Base-by-base conservation (phyloP, 1,140 invertebrate species). In the Campoletis sonorensis region DNA sequence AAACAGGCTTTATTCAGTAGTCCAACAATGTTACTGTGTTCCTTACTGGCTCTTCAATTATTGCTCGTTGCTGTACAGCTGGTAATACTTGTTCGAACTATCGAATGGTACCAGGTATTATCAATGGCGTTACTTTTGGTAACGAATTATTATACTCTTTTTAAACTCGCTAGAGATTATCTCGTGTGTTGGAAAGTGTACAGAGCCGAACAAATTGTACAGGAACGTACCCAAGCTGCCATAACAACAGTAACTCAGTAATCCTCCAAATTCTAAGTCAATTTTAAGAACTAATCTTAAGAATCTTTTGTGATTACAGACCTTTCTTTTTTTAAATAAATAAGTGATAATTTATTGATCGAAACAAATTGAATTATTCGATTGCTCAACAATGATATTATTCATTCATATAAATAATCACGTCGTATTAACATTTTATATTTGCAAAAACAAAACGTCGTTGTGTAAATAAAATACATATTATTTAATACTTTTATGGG, bases 121-220 rank as follows among this genome's bases (percentile, higher is more conserved):
- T 97, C 97, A 21, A 93, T 98, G 81, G 94, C 96, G 16, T 92
- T 98, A 45, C 92, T 99, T 30, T 93, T 98, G 13, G 95, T 98
- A 86, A 96, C 97, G 70, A 98, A 98, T 90, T 98, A 98, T 91
- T 96, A 97, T 85, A 96, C 97, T 0, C 93, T 99, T 8, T 99
- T 97, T 86, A 98, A 98, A 92, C 92, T 98, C 75, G 92, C 95
- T 5, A 93, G 98, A 76, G 97, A 99, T 90, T 97, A 96, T 90
- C 91, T 98, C 0, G 94, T 98, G 54, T 95, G 97, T 79, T 96
- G 94, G 92, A 96, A 95, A 88, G 94, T 97, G 8, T 97, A 97
- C 86, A 94, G 94, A 85, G 93, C 95, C 0, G 96, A 97, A 90
- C 93, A 94, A 84, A 93, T 94, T 84, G 94, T 96, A 84, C 94